Evolutionary conservation across 2,797 vertebrate species (phyloP).

Genomic region (Melanotaenia boesemani): DNA sequence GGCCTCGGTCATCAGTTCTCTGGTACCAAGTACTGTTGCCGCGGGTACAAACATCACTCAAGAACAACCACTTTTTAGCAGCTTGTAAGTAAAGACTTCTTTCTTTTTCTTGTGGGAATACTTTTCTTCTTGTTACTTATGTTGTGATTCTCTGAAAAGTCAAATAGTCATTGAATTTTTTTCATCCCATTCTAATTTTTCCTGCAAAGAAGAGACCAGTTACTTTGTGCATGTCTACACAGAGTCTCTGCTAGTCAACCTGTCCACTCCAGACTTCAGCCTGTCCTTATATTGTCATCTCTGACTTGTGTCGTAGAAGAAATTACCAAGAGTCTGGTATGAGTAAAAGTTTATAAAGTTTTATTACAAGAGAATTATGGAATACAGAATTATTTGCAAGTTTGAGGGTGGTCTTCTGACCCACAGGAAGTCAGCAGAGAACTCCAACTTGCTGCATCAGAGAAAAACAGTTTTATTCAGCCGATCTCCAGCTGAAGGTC

Average conservation of each 20-base stretch:
- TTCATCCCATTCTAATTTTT: conserved; percentile 83
- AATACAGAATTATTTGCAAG: too few relatives aligned
- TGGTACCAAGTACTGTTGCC: conserved; percentile 91
- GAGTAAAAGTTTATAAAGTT: too few relatives aligned
- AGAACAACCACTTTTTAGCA: conserved; percentile 90
- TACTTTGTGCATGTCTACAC: conserved; percentile 95
- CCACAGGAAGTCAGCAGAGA: too few relatives aligned
- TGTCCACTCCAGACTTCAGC: conserved; percentile 98
- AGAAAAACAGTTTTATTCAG: too few relatives aligned
- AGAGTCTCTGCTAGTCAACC: conserved; percentile 93
- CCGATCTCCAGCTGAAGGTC: too few relatives aligned
- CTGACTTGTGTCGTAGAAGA: too few relatives aligned
- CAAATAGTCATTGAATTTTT: too few relatives aligned
- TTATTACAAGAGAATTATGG: too few relatives aligned
- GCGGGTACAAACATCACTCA: conserved; percentile 85
- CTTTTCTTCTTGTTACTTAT: not conserved
- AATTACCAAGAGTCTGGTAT: too few relatives aligned
- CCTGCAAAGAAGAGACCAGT: conserved; percentile 90
- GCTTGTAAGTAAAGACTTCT: conserved; percentile 87
- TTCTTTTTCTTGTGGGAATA: not conserved
- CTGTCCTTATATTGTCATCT: conserved; percentile 99
- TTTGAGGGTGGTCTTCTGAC: too few relatives aligned
- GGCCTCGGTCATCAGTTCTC: conserved; percentile 93
- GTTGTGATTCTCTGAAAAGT: conserved; percentile 7
- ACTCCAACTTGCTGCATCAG: too few relatives aligned